Evolutionary conservation across 2,888 invertebrate genomes (phyloP), one percentile per base, ranked within the genome.

Genomic region (Graphium colonna): DNA sequence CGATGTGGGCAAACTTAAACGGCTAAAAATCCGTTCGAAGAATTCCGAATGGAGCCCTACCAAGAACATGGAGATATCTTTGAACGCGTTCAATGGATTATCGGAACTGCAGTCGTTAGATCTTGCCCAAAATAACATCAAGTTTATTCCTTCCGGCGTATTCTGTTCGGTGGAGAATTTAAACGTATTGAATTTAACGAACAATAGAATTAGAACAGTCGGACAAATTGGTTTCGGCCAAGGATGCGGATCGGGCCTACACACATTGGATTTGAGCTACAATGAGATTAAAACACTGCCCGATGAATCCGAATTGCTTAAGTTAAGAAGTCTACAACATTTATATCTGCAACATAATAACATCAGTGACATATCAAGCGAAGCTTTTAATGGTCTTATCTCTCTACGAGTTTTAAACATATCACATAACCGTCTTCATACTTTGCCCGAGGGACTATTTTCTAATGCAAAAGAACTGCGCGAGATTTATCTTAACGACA

Each of bases 401-500:
- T 94, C 94, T 43, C 88, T 98, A 76, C 92, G 95, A 66, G 92
- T 95, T 36, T 82, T 98, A 48, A 97, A 98, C 90, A 91, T 97
- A 72, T 96, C 97, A 64, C 94, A 95, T 77, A 98, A 98, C 80
- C 93, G 93, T 61, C 85, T 98, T 66, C 94, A 94, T 64, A 92
- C 93, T 13, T 79, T 98, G 70, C 97, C 97, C 0, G 93, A 95
- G 66, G 94, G 94, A 42, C 79, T 97, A 53, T 96, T 98, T 79
- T 93, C 94, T 40, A 94, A 94, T 64, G 94, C 95, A 57, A 92
- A 94, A 68, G 96, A 96, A 73, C 83, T 96, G 52, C 92, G 95
- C 57, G 96, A 96, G 82, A 92, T 97, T 59, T 95, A 96, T 73
- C 82, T 96, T 60, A 95, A 96, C 69, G 94, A 95, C 81, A 97